phyloP scores from a whole-genome alignment of 2,888 invertebrate genomes.

The Pasiphila rectangulata region DNA sequence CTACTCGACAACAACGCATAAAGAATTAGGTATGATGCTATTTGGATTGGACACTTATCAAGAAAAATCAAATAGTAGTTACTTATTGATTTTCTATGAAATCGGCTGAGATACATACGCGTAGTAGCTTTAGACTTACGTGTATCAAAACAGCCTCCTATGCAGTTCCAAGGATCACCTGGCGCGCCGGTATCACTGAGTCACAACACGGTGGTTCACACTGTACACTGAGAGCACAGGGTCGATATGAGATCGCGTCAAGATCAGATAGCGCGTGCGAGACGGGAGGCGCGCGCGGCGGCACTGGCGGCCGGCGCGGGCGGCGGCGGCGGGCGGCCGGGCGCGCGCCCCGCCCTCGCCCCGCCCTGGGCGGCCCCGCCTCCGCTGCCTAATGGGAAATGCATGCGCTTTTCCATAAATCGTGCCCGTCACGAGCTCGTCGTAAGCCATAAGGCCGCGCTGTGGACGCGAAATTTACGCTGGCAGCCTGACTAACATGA shows the following conservation, averaged over 20 bases:
- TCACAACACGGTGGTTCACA: slow-evolving; percentile 37
- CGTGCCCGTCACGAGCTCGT: slow-evolving; percentile 23
- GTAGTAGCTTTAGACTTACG: too few relatives aligned
- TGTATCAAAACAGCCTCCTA: too few relatives aligned
- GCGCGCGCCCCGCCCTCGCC: slow-evolving; percentile 25
- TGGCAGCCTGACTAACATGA: too few relatives aligned
- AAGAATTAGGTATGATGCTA: too few relatives aligned
- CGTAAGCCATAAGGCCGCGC: neutral
- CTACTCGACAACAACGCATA: too few relatives aligned
- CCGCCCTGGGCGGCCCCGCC: slow-evolving; percentile 35
- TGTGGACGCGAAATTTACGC: neutral
- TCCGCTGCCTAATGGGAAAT: slow-evolving; percentile 37
- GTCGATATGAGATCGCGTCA: slow-evolving; percentile 33
- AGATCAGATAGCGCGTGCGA: slow-evolving; percentile 46
- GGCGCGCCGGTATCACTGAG: slow-evolving; percentile 12
- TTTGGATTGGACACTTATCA: too few relatives aligned
- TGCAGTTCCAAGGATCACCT: neutral
- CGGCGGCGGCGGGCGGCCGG: slow-evolving; percentile 27
- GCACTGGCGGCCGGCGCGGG: slow-evolving; percentile 42
- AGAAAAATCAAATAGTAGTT: too few relatives aligned
- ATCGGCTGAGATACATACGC: too few relatives aligned
- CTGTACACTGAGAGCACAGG: neutral
- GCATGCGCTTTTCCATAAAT: slow-evolving; percentile 52
- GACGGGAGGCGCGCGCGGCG: slow-evolving; percentile 48
- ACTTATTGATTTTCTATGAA: too few relatives aligned